Evolutionary conservation across 2,113 vertebrate species (phyloP), one percentile per base, ranked within the genome.

Genomic region (Synodontis membranacea): DNA sequence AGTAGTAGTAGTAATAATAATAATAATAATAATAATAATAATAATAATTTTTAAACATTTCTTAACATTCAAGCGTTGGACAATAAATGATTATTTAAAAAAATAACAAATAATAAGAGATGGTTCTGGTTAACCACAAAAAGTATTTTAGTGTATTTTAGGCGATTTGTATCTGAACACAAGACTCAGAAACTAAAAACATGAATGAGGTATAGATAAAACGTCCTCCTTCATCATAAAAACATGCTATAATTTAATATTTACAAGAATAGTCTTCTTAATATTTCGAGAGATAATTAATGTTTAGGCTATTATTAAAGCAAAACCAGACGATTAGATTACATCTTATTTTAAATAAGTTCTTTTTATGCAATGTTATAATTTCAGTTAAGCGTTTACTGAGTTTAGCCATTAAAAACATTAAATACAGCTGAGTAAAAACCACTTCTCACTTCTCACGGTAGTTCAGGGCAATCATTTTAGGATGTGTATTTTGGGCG

Each of bases 301-400:
- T 48, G 74, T 76, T 50, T 50, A 19, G 48, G 17, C 4, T 21
- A 23, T 79, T 79, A 11, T 52, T 54, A 37, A 79, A 52, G 48
- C 3, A 52, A 79, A 37, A 11, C 8, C 23, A 74, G 1, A 44
- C 70, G 68, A 74, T 74, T 74, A 74, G 10, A 66, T 66, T 6
- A 34, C 31, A 34, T 39, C 37, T n/a, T 48, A 19, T 50, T 11
- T 37, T 60, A 25, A 42, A 14, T 42, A 81, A 19, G 39, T 9
- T 25, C 7, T 62, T 82, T 82, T 8, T n/a, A 82, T 66, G 60
- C 28, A 82, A 66, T 82, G n/a, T 80, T 50, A 34, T 48, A 10
- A 28, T 8, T 81, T 60, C 42, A 60, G 23, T 74, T 58, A 28
- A 42, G 31, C 34, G 15, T 83, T 56, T 48, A 50, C 28, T 76